Evolutionary conservation across 2,113 vertebrate species (phyloP).

Genomic region (Cisticola juncidis): DNA sequence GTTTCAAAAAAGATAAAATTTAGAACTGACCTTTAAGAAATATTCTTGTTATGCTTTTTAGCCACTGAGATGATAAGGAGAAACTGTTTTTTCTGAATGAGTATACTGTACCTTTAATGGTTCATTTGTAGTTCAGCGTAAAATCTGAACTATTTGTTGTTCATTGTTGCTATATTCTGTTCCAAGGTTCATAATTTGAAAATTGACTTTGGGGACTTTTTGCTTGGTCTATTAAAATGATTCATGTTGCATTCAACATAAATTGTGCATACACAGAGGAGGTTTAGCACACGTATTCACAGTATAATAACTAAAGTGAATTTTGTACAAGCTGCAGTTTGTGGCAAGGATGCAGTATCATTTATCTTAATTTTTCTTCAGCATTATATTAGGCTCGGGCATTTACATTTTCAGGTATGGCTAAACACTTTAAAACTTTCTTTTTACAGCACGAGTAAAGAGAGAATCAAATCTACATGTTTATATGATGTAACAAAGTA

Average conservation of each 20-base stretch:
- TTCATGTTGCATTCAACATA: slow-evolving; percentile 93
- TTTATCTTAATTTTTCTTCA: slow-evolving; percentile 85
- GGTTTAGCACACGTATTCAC: slow-evolving; percentile 80
- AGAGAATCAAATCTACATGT: slow-evolving; percentile 93
- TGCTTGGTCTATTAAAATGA: slow-evolving; percentile 94
- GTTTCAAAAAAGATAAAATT: background rate
- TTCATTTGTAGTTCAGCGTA: slow-evolving; percentile 78
- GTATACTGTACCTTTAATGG: slow-evolving; percentile 68
- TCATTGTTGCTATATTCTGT: slow-evolving; percentile 80
- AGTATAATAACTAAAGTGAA: slow-evolving; percentile 85
- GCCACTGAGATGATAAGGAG: background rate
- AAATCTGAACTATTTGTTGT: slow-evolving; percentile 79
- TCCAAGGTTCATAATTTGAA: slow-evolving; percentile 89
- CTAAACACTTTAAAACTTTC: slow-evolving; percentile 82
- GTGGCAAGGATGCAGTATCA: slow-evolving; percentile 82
- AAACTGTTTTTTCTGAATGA: slow-evolving; percentile 47
- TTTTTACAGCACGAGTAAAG: slow-evolving; percentile 81
- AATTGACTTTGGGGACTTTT: slow-evolving; percentile 88
- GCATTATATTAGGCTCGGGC: slow-evolving; percentile 80
- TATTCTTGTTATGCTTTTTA: background rate
- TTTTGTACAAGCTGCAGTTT: slow-evolving; percentile 82
- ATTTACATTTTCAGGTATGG: slow-evolving; percentile 84
- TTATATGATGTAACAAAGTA: slow-evolving; percentile 91
- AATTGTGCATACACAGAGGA: slow-evolving; percentile 95
- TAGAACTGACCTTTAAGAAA: slow-evolving; percentile 4